Evolutionary conservation across 2,797 vertebrate species (phyloP), one percentile per base, ranked within the genome.

Genomic region (Ceyx erithaca): DNA sequence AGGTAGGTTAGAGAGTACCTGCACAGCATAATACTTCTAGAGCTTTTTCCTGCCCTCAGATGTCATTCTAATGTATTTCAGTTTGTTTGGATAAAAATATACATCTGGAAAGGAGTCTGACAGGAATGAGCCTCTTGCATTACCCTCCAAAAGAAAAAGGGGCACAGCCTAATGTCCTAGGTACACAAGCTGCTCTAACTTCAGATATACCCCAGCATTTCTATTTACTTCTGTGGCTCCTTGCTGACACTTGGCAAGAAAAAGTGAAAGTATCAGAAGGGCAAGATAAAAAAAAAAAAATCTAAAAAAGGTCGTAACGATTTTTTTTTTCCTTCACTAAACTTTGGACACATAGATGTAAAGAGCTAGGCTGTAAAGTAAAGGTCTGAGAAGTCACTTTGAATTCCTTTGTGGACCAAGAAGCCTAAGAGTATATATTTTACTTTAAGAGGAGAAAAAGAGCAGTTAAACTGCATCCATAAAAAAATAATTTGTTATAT

Each of bases 181-280:
- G 26, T 10, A 80, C 1, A 1, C 11, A 58, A 80, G 26, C n/a
- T 76, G 43, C 10, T 45, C 4, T 0, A 0, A 66, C n/a, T 85
- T 83, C 69, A 78, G n/a, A 14, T 35, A 75, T 13, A 81, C 37
- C 2, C n/a, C 51, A 66, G 37, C 33, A 41, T 55, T 71, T 59
- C 52, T 69, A 20, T 71, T 87, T 64, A 62, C 20, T 48, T 67
- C 28, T 77, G 85, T 71, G 54, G 12, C 23, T 82, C 40, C 33
- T 81, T 77, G 55, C 54, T 72, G n/a, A 59, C 16, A 62, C 14
- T 16, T 6, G 7, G 26, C 33, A 81, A 79, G 37, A 87, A 80
- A 90, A 94, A 78, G 25, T 2, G 9, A 66, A 89, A 85, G 33
- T 31, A 43, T 55, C 59, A 85, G 51, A 69, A 92, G 11, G 2